Evolutionary conservation across 2,888 invertebrate genomes (phyloP), one percentile per base, ranked within the genome.

Genomic region (Lasioglossum pauxillum): DNA sequence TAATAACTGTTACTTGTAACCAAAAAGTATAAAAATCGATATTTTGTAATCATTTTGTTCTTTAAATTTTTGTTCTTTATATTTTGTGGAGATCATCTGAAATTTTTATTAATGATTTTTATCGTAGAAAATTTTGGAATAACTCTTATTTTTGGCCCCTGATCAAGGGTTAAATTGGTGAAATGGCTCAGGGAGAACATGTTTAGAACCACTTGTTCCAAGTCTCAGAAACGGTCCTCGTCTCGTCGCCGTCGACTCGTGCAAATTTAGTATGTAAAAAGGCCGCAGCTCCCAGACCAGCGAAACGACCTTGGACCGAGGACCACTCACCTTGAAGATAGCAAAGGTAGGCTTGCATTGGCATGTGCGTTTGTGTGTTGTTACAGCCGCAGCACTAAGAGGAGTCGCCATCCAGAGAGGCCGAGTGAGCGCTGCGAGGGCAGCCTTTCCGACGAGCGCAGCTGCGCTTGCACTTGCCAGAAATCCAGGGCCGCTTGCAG

Each of bases 341-440:
- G 0, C 12, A 8, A 86, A 87, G 87, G 88, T 84, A 88, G 80
- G 84, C 49, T 49, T 53, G 77, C 71, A 87, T 87, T 92, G 91
- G 93, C 93, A 93, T 94, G 93, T 93, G 83, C 74, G 80, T 85
- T 78, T 85, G 83, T 83, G 84, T 90, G 85, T 88, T 94, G 94
- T 95, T 96, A 96, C 97, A 96, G 98, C 97, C 94, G 98, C 98
- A 94, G 97, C 98, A 92, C 96, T 98, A 94, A 96, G 98, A 95
- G 98, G 98, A 93, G 98, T 98, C 92, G 97, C 98, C 90, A 97
- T 98, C 93, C 98, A 98, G 94, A 96, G 98, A 93, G 97, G 98
- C 93, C 96, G 97, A 93, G 94, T 95, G 53, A 95, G 95, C 86
- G 95, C 96, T 78, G 95, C 96, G 86, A 95, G 96, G 95, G 96